Evolutionary conservation across 1,140 invertebrate genomes (phyloP), one percentile per base, ranked within the genome.

Genomic region (Pectinophora gossypiella): DNA sequence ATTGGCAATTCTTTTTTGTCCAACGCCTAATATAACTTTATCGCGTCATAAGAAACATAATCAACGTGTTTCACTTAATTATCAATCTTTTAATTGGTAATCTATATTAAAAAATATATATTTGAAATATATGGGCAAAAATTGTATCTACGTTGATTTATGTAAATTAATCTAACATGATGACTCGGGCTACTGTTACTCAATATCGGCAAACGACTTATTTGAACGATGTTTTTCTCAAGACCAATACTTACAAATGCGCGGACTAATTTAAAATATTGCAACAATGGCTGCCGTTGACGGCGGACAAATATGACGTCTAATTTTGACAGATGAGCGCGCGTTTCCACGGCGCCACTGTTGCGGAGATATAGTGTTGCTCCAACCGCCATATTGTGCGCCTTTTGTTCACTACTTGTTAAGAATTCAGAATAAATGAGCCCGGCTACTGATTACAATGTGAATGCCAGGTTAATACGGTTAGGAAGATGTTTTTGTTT

Each of bases 391-490:
- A 62, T 63, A 74, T 85, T 85, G 78, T 82, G 42, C 32, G 22
- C 52, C 63, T 62, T 73, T 82, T 81, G 77, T 85, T 48, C 48
- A 19, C 20, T 67, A 70, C 76, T 76, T 64, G 74, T 74, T 67
- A 51, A 62, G 71, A 79, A 82, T 81, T 76, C 75, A 70, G 76
- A 82, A 79, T 77, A 76, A 79, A 80, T 75, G 72, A 67, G 63
- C 58, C 51, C 64, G 48, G 81, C 81, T 85, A 82, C 81, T 77
- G 78, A 85, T 85, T 85, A 75, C 68, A 79, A 85, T 85, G 70
- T 80, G 68, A 85, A 85, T 76, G 58, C 64, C 61, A 49, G 32
- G 54, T 51, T 74, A 75, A 73, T 77, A 82, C 77, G 75, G 78
- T 77, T 71, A 76, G 57, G 54, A 45, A 61, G 59, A 55, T 72